Evolutionary conservation across 2,888 invertebrate genomes (phyloP), one percentile per base, ranked within the genome.

Genomic region (Charanyca ferruginea): DNA sequence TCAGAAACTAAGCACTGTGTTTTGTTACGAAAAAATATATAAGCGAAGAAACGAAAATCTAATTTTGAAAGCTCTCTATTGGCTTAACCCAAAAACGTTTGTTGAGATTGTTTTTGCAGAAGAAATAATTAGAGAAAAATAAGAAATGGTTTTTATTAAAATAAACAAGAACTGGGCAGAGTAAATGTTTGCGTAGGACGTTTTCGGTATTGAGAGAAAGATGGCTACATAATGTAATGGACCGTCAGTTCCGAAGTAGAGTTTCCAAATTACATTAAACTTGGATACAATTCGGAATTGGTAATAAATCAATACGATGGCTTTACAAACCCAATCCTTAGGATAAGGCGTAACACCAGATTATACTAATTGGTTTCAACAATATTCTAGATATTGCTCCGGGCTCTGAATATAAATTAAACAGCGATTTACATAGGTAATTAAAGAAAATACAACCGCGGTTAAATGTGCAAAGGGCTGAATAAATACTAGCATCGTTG

Each of bases 1-100:
- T 62, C 20, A 58, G 62, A 64, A 62, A 64, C 53, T 82, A 83
- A 86, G 80, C 79, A 83, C 81, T 86, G 87, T 85, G 87, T 85
- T 77, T 71, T 57, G 60, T 62, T 62, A 16, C 8, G 20, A 48
- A 38, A 20, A 51, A 49, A 49, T 44, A 49, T 44, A 64, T 25
- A 23, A 48, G 38, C 18, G 7, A 28, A 42, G 20, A 23, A 52
- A 54, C 20, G 16, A 4, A 53, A 53, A 61, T 25, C 16, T 23
- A 60, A 48, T 60, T 20, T 45, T 20, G 13, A 18, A 35, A 49
- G 13, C 4, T 52, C 20, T 48, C 41, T 49, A 54, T 49, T 45
- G 13, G 25, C 44, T 28, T 22, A 66, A 62, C 48, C 48, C 44
- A 45, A 20, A 59, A 59, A 52, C 20, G 22, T 57, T 52, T 22